Base-by-base conservation (phyloP, 2,888 invertebrate genomes). In the Sepioteuthis lessoniana region DNA sequence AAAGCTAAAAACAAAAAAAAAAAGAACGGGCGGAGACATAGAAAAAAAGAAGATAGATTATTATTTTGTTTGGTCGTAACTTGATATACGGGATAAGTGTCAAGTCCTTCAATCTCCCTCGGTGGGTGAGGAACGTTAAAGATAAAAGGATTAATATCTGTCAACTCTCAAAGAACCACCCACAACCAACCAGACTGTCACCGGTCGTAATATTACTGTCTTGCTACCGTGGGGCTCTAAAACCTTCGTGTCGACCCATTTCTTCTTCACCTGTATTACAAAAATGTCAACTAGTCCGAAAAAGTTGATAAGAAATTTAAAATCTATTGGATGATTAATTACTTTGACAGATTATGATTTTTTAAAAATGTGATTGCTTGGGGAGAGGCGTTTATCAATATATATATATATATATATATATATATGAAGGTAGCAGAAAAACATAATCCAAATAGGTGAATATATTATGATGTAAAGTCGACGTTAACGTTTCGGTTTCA, bases 91-190 rank as follows among this genome's bases (percentile, higher is more conserved):
- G n/a, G 76, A 76, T 76, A 76, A n/a, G n/a, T 76, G 76, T n/a
- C 76, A 76, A n/a, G 76, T n/a, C n/a, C 76, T 76, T 76, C 76
- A 76, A n/a, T n/a, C 76, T 35, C 16, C 3, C n/a, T 35, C 10
- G 1, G n/a, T n/a, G 76, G n/a, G 21, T 10, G 10, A 3, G n/a
- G 13, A n/a, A 13, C n/a, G n/a, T n/a, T n/a, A 10, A 3, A n/a
- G 76, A 76, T 76, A 19, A 76, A 76, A n/a, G n/a, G 76, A 76
- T 76, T 76, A 76, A n/a, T 76, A 76, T 76, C n/a, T 76, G 76
- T 76, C 76, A 76, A n/a, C 76, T 76, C n/a, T 76, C 0, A 42
- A 76, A 16, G 76, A n/a, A n/a, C n/a, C 76, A 76, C n/a, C 76
- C 76, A 76, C n/a, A 76, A 76, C 76, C 16, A 16, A n/a, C n/a